These are phyloP conservation scores for Muricea muricata DNA, from an alignment of 92 coral and sea anemone species.

Conservation along the genomic window DNA sequence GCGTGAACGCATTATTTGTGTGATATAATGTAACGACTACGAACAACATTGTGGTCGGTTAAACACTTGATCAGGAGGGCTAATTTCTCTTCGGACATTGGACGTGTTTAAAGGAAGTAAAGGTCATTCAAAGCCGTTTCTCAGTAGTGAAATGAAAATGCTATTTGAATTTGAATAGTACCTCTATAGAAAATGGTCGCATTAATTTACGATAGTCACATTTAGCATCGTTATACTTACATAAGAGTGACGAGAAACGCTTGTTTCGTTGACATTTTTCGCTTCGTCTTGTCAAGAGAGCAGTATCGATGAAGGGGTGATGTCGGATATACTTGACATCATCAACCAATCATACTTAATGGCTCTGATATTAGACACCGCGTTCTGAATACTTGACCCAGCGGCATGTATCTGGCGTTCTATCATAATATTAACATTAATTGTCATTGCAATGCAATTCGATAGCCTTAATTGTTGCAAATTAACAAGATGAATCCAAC, in stretches of 20 bases:
- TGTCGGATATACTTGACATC: constrained; percentile 34
- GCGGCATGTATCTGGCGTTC: not conserved
- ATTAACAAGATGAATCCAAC: no score
- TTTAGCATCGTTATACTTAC: not conserved
- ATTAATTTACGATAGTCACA: not conserved
- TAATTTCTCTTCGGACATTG: not conserved
- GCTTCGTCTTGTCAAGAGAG: not conserved
- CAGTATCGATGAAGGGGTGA: not conserved
- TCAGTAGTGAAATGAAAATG: not conserved
- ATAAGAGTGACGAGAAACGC: constrained; percentile 1
- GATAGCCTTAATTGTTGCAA: no score
- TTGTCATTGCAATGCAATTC: no score
- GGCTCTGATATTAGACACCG: not conserved
- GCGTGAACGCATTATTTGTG: not conserved
- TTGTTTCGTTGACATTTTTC: not conserved
- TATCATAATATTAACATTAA: not conserved
- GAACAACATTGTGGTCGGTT: not conserved
- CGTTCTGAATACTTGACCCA: not conserved
- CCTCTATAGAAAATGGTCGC: not conserved
- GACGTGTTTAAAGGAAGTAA: not conserved
- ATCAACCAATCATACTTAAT: constrained; percentile 20
- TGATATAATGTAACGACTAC: not conserved
- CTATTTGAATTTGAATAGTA: not conserved
- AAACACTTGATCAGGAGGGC: not conserved
- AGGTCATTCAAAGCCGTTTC: not conserved